Evolutionary conservation across 2,797 vertebrate species (phyloP), one percentile per base, ranked within the genome.

Genomic region (Sebastes taczanowskii): DNA sequence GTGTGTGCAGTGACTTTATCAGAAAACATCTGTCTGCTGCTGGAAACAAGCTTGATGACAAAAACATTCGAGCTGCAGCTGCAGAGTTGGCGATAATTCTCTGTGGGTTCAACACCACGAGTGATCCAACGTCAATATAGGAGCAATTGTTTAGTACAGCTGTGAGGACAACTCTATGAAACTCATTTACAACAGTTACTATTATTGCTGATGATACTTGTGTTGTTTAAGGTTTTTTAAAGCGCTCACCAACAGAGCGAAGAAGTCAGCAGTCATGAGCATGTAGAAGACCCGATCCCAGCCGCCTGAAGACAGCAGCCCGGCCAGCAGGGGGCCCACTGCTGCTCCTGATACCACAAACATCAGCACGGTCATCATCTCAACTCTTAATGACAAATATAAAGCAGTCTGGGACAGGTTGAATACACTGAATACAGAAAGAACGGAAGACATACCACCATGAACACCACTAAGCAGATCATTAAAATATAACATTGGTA

Each of bases 221-320:
- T 34, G 13, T 56, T 22, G 3, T 11, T 22, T 2, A 7, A 13
- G 6, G 4, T 25, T 74, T 49, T 38, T 29, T 38, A 38, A 20
- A 61, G 11, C 11, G 77, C 97, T 92, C 90, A 99, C 98, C 96
- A 99, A 82, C 82, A 97, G 97, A 78, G 98, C 98, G 13, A 97
- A 78, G 82, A 97, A 82, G 0, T 99, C 98, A 0, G 98, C 96
- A 0, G 93, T 82, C 90, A 99, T 99, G 78, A 99, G 86, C 98
- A 99, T 99, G 91, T 99, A 99, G 92, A 99, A 99, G 74, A 99
- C 98, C 0, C 94, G 96, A 78, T 97, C 95, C 98, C 98, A 99
- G 82, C 98, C 95, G 0, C 93, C 94, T 75, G 95, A 91, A 29
- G 98, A 98, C 68, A 99, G 93, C 69, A 99, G 73, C 0, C 98